A percentile compares a stretch with the other conserved stretches of the same genome.
These are phyloP conservation scores for Pseudomugil tenellus DNA, from an alignment of 2,797 vertebrate genomes.

Conservation along the genomic window DNA sequence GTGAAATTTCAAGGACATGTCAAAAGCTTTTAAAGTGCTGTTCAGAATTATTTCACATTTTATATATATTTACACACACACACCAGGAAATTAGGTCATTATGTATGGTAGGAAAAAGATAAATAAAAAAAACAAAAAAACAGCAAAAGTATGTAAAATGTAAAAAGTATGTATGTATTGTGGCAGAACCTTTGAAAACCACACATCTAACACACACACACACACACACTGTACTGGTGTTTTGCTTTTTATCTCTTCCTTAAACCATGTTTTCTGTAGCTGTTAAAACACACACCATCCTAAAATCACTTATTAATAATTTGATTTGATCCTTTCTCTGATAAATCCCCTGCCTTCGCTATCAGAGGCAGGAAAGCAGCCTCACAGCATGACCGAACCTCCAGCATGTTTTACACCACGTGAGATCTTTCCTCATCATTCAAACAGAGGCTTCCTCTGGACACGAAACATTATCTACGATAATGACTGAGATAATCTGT, in stretches of 20 bases:
- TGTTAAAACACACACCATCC: background rate
- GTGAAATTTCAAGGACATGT: background rate
- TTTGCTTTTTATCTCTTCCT: too few relatives aligned
- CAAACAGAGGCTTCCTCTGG: too few relatives aligned
- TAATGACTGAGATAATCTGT: too few relatives aligned
- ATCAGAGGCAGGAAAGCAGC: too few relatives aligned
- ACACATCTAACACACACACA: background rate
- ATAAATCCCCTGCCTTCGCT: background rate
- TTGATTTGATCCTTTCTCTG: background rate
- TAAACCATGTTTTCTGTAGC: background rate
- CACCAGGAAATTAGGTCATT: background rate
- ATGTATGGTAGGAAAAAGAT: background rate
- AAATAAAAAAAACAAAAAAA: background rate
- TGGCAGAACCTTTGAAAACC: background rate
- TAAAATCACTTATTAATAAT: too few relatives aligned
- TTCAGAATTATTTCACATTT: background rate
- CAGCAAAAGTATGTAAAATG: background rate
- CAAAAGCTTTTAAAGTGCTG: conserved; percentile 1
- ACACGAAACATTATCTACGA: too few relatives aligned
- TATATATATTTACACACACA: too few relatives aligned
- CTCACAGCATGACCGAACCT: too few relatives aligned
- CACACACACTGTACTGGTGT: too few relatives aligned
- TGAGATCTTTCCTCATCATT: too few relatives aligned
- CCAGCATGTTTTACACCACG: too few relatives aligned
- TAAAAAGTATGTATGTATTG: background rate